These are phyloP conservation scores for Dioctria rufipes DNA, from an alignment of 2,888 invertebrate genomes.

Conservation along the genomic window DNA sequence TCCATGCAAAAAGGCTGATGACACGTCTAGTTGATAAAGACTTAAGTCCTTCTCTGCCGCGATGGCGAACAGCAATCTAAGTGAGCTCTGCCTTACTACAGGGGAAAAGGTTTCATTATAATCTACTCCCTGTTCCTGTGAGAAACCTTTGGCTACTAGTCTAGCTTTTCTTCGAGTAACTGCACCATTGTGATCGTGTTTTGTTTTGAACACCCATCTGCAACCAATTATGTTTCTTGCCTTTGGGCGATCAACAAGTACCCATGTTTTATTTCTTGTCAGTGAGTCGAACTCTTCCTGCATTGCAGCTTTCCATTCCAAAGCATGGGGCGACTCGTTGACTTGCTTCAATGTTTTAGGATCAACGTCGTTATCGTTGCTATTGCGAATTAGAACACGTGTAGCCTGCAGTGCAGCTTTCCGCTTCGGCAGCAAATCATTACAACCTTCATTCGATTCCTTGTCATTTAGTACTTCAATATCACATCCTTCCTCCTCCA, in stretches of 20 bases:
- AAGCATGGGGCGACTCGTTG: not conserved
- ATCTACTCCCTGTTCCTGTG: constrained; percentile 21
- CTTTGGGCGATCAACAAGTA: constrained; percentile 3
- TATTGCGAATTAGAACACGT: too few relatives aligned
- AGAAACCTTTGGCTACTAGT: constrained; percentile 31
- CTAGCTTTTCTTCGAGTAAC: constrained; percentile 29
- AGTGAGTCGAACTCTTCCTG: not conserved
- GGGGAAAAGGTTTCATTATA: constrained; percentile 21
- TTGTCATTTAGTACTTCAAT: too few relatives aligned
- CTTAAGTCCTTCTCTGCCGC: not conserved
- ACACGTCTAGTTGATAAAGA: constrained; percentile 29
- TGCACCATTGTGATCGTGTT: constrained; percentile 1
- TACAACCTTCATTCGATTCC: too few relatives aligned
- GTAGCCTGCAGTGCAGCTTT: too few relatives aligned
- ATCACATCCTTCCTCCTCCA: too few relatives aligned
- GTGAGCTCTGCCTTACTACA: not conserved
- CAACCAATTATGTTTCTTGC: constrained; percentile 2
- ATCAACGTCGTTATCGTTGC: too few relatives aligned
- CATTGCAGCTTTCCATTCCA: constrained; percentile 30
- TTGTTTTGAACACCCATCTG: constrained; percentile 20
- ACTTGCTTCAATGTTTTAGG: too few relatives aligned
- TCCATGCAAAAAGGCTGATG: constrained; percentile 30
- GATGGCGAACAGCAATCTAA: constrained; percentile 20
- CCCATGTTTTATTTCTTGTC: constrained; percentile 25
- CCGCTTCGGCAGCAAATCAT: too few relatives aligned